These are phyloP conservation scores for Synodontis membranacea DNA, from an alignment of 2,113 vertebrate genomes.

Conservation along the genomic window DNA sequence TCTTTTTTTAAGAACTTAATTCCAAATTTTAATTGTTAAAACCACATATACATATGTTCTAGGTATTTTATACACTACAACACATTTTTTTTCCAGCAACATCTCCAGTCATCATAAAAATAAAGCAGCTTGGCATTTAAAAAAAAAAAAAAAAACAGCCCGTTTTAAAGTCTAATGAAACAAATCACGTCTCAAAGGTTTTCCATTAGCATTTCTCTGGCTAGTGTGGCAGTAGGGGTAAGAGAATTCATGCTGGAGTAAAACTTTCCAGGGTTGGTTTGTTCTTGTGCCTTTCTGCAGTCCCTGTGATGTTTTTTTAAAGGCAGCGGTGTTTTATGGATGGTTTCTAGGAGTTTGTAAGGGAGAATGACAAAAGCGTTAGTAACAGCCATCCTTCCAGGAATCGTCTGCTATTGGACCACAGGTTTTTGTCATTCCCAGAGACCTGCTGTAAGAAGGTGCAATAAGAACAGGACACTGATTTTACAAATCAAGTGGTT, in stretches of 20 bases:
- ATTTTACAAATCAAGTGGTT: not conserved
- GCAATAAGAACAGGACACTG: not conserved
- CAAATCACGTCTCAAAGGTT: not conserved
- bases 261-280: constrained; percentile 53
- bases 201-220: not conserved
- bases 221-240: constrained; percentile 48
- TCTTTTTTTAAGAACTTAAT: constrained; percentile 24
- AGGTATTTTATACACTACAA: constrained; percentile 41
- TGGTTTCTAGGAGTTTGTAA: constrained; percentile 5
- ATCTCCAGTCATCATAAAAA: constrained; percentile 63
- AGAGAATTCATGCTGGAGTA: constrained; percentile 66
- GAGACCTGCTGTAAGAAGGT: constrained; percentile 68
- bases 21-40: constrained; percentile 35
- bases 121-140: constrained; percentile 55
- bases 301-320: constrained; percentile 35
- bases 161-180: constrained; percentile 13
- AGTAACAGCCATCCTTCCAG: constrained; percentile 93
- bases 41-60: constrained; percentile 42
- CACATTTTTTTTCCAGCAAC: constrained; percentile 60
- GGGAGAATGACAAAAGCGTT: constrained; percentile 50
- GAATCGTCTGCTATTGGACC: constrained; percentile 74
- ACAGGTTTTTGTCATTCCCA: constrained; percentile 73
- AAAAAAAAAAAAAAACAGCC: constrained; percentile 52
- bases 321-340: constrained; percentile 50
- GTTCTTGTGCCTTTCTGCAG: constrained; percentile 60